phyloP scores from a whole-genome alignment of 2,113 vertebrate genomes.

The Corythornis cristatus region DNA sequence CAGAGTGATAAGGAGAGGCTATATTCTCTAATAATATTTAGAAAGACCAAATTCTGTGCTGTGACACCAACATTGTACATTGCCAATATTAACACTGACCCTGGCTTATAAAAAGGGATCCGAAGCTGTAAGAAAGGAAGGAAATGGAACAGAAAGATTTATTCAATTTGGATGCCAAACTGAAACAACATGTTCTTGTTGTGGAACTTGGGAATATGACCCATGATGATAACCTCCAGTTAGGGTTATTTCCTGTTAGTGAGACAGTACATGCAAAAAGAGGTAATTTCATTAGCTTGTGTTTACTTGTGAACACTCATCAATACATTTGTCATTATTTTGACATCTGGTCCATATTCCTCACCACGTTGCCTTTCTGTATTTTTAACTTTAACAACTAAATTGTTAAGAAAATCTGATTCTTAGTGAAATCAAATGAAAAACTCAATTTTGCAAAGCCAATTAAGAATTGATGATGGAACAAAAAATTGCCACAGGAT shows the following conservation, averaged over 20 bases:
- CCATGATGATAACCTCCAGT: conserved; percentile 27
- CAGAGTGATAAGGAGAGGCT: not conserved
- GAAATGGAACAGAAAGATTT: conserved; percentile 47
- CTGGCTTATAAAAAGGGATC: not conserved
- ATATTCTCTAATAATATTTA: conserved; percentile 50
- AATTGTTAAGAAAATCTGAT: not conserved
- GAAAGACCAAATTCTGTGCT: conserved; percentile 1
- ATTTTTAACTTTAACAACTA: not conserved
- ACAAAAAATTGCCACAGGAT: not conserved
- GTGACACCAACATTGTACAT: not conserved
- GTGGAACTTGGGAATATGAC: conserved; percentile 51
- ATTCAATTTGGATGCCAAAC: conserved; percentile 38
- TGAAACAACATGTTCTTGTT: conserved; percentile 54
- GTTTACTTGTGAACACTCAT: not conserved
- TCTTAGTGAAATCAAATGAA: not conserved
- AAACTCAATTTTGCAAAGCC: not conserved
- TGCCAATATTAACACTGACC: conserved; percentile 56
- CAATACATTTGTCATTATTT: not conserved
- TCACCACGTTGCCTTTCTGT: not conserved
- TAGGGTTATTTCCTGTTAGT: conserved; percentile 46
- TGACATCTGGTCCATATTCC: not conserved
- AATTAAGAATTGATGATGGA: not conserved
- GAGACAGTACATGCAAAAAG: not conserved
- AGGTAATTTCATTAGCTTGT: not conserved
- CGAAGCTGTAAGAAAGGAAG: conserved; percentile 27